A percentile compares a stretch with the other conserved stretches of the same genome.
Evolutionary conservation across 2,797 vertebrate genomes (phyloP).

Genomic region (Anisognathus igniventris): DNA sequence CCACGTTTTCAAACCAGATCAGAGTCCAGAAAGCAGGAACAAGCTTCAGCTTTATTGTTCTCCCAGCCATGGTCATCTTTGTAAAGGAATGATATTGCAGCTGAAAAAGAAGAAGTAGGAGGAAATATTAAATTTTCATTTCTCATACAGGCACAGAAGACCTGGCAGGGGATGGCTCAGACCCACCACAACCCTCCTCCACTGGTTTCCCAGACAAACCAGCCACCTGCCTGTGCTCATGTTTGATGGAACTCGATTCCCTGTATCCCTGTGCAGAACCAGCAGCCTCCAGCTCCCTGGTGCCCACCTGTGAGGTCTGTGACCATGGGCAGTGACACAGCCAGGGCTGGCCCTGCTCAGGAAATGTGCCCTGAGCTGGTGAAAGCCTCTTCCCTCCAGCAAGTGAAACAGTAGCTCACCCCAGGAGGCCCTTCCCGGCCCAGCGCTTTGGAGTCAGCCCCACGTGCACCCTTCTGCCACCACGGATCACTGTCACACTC

Average conservation of each 20-base stretch:
- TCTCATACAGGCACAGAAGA: background rate
- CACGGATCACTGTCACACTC: slow-evolving; percentile 81
- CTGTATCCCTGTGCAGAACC: background rate
- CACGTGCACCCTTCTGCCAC: slow-evolving; percentile 79
- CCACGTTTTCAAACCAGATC: background rate
- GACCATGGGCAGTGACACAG: background rate
- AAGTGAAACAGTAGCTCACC: slow-evolving; percentile 69
- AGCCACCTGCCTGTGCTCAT: background rate
- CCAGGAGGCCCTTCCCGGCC: slow-evolving; percentile 91
- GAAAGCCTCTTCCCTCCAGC: background rate
- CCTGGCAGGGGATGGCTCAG: background rate
- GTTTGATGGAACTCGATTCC: accelerated
- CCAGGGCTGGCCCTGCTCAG: background rate
- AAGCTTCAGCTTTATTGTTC: background rate
- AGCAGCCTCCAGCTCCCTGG: background rate
- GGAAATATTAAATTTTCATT: background rate
- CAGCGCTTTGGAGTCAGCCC: slow-evolving; percentile 88
- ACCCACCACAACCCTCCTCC: background rate
- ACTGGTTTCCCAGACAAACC: background rate
- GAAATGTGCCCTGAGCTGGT: accelerated
- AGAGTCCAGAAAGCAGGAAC: slow-evolving; percentile 11
- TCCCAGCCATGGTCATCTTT: slow-evolving; percentile 65
- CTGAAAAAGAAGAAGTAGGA: slow-evolving; percentile 42
- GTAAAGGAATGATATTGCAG: slow-evolving; percentile 77
- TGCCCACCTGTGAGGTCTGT: background rate